A percentile compares a stretch with the other conserved stretches of the same genome.
These are phyloP conservation scores for Halcyon leucocephala DNA, from an alignment of 2,797 vertebrate species.

Conservation along the genomic window DNA sequence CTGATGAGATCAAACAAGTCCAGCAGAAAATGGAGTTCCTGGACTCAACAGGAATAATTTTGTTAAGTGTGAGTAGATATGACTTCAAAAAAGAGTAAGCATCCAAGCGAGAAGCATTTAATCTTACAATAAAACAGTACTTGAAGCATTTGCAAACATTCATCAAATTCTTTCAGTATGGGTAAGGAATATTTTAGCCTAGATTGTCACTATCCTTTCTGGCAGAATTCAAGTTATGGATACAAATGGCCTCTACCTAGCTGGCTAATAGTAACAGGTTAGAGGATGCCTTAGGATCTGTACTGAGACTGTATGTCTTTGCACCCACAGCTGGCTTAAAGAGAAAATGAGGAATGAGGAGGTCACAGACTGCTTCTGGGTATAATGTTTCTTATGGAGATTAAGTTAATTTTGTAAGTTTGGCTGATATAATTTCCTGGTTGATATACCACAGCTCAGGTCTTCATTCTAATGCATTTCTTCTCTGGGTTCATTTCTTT, in stretches of 20 bases:
- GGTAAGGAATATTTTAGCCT: slow-evolving; percentile 6
- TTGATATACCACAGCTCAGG: not conserved
- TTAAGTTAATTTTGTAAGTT: not conserved
- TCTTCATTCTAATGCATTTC: not conserved
- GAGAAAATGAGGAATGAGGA: not conserved
- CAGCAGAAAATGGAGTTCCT: slow-evolving; percentile 46
- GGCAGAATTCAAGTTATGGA: not conserved
- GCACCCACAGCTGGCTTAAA: not conserved
- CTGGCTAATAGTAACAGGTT: not conserved
- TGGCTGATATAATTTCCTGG: not conserved
- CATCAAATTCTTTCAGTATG: not conserved
- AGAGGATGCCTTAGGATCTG: not conserved
- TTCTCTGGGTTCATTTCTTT: not conserved
- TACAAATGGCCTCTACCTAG: not conserved
- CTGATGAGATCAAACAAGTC: slow-evolving; percentile 9
- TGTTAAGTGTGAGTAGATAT: slow-evolving; percentile 25
- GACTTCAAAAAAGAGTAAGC: slow-evolving; percentile 13
- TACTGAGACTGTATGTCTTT: not conserved
- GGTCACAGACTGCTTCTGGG: not conserved
- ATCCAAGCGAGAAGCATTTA: slow-evolving; percentile 48
- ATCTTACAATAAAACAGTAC: slow-evolving; percentile 48
- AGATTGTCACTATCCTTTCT: not conserved
- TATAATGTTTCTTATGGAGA: not conserved
- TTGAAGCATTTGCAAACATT: slow-evolving; percentile 19
- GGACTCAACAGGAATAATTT: slow-evolving; percentile 47